A percentile compares a stretch with the other conserved stretches of the same genome.
phyloP scores from a whole-genome alignment of 2,888 invertebrate species.

The Hydroisotoma schaefferi region DNA sequence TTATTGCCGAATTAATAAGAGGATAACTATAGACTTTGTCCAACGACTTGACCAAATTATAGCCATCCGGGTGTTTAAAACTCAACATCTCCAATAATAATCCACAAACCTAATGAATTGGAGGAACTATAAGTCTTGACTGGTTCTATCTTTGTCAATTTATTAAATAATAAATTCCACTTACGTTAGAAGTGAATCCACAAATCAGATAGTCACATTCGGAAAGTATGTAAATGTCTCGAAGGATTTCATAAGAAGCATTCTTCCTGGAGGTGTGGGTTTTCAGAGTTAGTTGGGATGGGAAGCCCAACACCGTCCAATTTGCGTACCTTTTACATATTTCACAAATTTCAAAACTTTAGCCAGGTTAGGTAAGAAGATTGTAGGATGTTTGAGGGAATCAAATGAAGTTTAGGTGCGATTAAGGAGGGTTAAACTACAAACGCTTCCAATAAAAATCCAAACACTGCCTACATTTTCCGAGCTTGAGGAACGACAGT shows the following conservation, averaged over 20 bases:
- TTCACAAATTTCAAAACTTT: no score
- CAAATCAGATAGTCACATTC: slow-evolving; percentile 24
- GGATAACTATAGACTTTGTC: slow-evolving; percentile 7
- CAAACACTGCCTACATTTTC: no score
- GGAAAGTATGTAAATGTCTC: slow-evolving; percentile 14
- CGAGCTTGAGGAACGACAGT: neutral
- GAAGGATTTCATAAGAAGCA: slow-evolving; percentile 4
- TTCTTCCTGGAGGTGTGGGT: neutral
- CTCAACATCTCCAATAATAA: slow-evolving; percentile 13
- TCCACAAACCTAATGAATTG: slow-evolving; percentile 16
- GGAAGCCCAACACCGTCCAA: slow-evolving; percentile 14
- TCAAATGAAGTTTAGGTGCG: no score
- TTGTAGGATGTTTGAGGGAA: no score
- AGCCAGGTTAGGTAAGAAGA: no score
- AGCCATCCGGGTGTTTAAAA: neutral
- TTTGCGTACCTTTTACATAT: neutral
- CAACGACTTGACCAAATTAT: slow-evolving; percentile 13
- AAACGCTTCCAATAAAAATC: no score
- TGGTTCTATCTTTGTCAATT: neutral
- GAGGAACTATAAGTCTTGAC: neutral
- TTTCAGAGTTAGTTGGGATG: neutral
- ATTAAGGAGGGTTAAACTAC: no score
- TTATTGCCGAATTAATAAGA: no score
- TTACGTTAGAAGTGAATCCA: slow-evolving; percentile 24
- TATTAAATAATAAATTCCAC: neutral